Evolutionary conservation across 2,113 vertebrate species (phyloP).

Genomic region (Anarhynchus alexandrinus): DNA sequence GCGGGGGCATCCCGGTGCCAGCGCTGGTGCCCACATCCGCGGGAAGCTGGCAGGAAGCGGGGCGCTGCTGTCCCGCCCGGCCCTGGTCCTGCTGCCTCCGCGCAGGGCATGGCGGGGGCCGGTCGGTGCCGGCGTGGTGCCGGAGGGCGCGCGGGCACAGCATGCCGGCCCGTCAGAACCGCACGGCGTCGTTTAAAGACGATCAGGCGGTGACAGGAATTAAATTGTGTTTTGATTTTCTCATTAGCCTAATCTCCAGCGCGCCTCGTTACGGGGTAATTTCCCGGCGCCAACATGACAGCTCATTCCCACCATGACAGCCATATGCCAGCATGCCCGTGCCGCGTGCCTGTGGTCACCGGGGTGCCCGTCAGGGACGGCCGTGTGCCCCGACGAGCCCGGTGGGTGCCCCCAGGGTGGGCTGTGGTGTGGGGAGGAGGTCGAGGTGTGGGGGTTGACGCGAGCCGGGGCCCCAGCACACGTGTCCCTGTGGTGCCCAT

Average conservation of each 20-base stretch:
- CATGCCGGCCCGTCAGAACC: background rate
- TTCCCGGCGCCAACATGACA: conserved; percentile 72
- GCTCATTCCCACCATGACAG: conserved; percentile 79
- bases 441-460: rapidly evolving
- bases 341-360: background rate
- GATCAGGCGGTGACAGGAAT: conserved; percentile 80
- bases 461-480: rapidly evolving
- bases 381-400: rapidly evolving
- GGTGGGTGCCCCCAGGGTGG: too few species aligned
- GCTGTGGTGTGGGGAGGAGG: background rate
- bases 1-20: background rate
- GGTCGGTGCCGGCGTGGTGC: conserved; percentile 49
- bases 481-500: background rate
- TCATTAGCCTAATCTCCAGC: conserved; percentile 86
- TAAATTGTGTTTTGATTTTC: conserved; percentile 89
- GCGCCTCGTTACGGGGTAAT: conserved; percentile 80
- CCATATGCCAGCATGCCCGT: conserved; percentile 57
- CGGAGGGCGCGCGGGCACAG: conserved; percentile 61
- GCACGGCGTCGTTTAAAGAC: conserved; percentile 35
- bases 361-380: background rate
- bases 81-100: background rate
- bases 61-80: background rate
- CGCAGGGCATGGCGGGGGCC: background rate
- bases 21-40: background rate
- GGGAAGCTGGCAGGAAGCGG: conserved; percentile 7